Evolutionary conservation across 2,797 vertebrate genomes (phyloP).

Genomic region (Urosaurus nigricauda): DNA sequence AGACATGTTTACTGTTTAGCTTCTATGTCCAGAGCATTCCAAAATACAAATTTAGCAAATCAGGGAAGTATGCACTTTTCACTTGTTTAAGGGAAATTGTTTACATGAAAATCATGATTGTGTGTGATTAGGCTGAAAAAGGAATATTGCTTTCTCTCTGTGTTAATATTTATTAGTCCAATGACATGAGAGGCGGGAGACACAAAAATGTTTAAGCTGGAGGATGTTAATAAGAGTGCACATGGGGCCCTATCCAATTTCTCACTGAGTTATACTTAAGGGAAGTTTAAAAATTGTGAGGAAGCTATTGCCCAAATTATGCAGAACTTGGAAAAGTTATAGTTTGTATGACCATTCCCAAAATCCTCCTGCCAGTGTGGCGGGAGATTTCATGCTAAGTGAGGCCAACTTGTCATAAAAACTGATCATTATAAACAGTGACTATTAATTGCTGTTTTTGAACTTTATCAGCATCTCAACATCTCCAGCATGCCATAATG

Average conservation of each 20-base stretch:
- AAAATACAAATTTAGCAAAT: constrained; percentile 63
- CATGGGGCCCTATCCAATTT: constrained; percentile 14
- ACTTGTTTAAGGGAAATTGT: constrained; percentile 16
- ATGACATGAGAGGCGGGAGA: background rate
- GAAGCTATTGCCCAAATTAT: background rate
- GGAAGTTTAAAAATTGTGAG: background rate
- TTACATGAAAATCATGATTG: constrained; percentile 50
- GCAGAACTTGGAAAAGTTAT: background rate
- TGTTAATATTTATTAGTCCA: constrained; percentile 52
- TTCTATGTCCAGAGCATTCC: constrained; percentile 58
- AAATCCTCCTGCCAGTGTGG: too few species aligned
- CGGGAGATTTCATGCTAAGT: too few species aligned
- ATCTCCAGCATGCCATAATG: too few species aligned
- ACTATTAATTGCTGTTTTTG: too few species aligned
- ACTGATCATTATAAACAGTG: too few species aligned
- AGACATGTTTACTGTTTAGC: constrained; percentile 63
- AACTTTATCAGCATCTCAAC: too few species aligned
- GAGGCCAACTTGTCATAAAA: too few species aligned
- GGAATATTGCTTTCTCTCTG: constrained; percentile 44
- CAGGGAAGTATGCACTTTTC: constrained; percentile 43
- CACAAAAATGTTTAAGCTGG: background rate
- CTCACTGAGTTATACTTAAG: background rate
- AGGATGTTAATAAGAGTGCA: constrained; percentile 10
- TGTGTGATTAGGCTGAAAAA: background rate
- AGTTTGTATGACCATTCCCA: background rate